These are phyloP conservation scores for Toxonevra muliebris DNA, from an alignment of 2,888 invertebrate species.

Conservation along the genomic window DNA sequence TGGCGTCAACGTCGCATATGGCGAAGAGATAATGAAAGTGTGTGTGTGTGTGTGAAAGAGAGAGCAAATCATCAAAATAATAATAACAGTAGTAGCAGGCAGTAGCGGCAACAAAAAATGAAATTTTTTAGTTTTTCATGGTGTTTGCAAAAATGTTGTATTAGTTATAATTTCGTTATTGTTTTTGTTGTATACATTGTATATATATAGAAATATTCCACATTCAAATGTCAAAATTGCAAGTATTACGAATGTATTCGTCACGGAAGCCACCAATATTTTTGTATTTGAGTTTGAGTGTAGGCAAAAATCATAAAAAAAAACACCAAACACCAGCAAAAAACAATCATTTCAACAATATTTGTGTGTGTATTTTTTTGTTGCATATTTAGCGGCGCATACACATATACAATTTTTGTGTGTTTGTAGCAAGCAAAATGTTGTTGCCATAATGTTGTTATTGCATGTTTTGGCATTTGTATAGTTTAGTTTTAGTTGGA, in stretches of 20 bases:
- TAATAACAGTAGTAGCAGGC: neutral
- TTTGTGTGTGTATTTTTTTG: slow-evolving; percentile 10
- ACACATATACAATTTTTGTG: slow-evolving; percentile 11
- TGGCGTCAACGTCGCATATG: neutral
- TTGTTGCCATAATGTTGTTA: slow-evolving; percentile 36
- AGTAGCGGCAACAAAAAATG: neutral
- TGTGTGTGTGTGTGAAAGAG: neutral
- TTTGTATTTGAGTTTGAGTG: slow-evolving; percentile 16
- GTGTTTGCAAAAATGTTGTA: neutral
- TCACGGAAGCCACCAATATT: slow-evolving; percentile 23
- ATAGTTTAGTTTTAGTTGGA: slow-evolving; percentile 21
- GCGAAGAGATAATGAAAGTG: neutral
- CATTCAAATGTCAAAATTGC: neutral
- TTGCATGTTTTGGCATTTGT: slow-evolving; percentile 33
- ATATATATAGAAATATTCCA: no score
- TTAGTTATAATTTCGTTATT: neutral
- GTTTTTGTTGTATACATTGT: neutral
- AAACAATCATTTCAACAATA: neutral
- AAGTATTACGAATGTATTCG: slow-evolving; percentile 13
- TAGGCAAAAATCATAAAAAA: neutral
- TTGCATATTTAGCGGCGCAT: slow-evolving; percentile 39
- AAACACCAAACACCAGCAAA: neutral
- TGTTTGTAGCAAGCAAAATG: slow-evolving; percentile 13
- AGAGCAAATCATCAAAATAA: neutral
- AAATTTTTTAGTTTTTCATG: neutral